Conservation (phyloP, 2,797 vertebrate species). For the Allobates femoralis region DNA sequence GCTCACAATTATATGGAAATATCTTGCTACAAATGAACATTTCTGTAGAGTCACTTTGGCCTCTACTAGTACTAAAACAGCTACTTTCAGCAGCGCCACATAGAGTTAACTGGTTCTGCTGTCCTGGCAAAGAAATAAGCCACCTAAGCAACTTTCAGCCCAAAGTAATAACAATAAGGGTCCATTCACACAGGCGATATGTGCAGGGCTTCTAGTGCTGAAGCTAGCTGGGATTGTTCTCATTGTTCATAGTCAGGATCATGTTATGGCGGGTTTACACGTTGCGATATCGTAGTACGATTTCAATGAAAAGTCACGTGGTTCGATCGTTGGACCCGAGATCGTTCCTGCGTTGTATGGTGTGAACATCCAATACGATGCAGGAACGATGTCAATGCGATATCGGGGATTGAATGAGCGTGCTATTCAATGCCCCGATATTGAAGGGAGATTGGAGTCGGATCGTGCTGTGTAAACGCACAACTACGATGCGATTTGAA, state of each 20-base stretch:
- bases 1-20: not conserved
- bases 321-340: too few species aligned
- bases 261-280: too few species aligned
- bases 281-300: too few species aligned
- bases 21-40: not conserved
- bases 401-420: too few species aligned
- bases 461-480: too few species aligned
- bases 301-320: too few species aligned
- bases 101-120: constrained; percentile 13
- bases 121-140: constrained; percentile 31
- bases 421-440: too few species aligned
- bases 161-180: constrained; percentile 25
- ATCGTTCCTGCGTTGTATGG: too few species aligned
- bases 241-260: not conserved
- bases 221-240: constrained; percentile 32
- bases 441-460: too few species aligned
- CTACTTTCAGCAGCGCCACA: not conserved
- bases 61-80: not conserved
- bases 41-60: not conserved
- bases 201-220: constrained; percentile 33
- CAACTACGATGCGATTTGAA: too few species aligned
- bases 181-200: constrained; percentile 11
- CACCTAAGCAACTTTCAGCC: constrained; percentile 38
- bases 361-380: too few species aligned
- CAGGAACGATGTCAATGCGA: too few species aligned